Percentiles rank a stretch among this genome's conserved stretches.
Evolutionary conservation across 2,113 vertebrate species (phyloP).

Genomic region (Rhagologus leucostigma): DNA sequence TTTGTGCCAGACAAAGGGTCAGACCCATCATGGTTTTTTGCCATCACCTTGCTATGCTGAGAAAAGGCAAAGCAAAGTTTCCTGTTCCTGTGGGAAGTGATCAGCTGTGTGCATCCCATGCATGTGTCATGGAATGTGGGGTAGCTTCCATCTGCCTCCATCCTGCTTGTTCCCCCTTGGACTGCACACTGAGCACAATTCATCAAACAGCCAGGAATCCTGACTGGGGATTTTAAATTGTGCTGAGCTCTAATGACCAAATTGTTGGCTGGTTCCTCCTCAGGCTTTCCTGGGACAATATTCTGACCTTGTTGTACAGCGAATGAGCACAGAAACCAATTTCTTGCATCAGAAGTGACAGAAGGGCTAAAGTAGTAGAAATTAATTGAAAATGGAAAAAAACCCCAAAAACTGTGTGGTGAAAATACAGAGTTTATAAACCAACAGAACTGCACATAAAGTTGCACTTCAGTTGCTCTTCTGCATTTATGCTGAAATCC

Average conservation of each 20-base stretch:
- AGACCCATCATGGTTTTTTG: background rate
- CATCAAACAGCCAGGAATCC: background rate
- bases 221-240: background rate
- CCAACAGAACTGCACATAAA: background rate
- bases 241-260: background rate
- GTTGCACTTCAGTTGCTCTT: background rate
- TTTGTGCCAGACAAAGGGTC: background rate
- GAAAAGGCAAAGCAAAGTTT: background rate
- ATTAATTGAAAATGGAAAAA: background rate
- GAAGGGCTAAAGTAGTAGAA: background rate
- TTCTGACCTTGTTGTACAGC: background rate
- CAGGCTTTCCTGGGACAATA: background rate
- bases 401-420: too few relatives aligned
- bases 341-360: background rate
- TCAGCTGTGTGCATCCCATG: background rate
- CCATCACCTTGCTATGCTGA: background rate
- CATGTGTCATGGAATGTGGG: rapidly evolving
- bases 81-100: rapidly evolving
- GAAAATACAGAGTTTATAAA: background rate
- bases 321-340: background rate
- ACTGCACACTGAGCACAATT: rapidly evolving
- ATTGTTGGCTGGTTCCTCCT: background rate
- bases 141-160: background rate
- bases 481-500: background rate
- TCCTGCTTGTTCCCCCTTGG: background rate